Evolutionary conservation across 2,888 invertebrate genomes (phyloP).

Genomic region (Drymonia ruficornis): DNA sequence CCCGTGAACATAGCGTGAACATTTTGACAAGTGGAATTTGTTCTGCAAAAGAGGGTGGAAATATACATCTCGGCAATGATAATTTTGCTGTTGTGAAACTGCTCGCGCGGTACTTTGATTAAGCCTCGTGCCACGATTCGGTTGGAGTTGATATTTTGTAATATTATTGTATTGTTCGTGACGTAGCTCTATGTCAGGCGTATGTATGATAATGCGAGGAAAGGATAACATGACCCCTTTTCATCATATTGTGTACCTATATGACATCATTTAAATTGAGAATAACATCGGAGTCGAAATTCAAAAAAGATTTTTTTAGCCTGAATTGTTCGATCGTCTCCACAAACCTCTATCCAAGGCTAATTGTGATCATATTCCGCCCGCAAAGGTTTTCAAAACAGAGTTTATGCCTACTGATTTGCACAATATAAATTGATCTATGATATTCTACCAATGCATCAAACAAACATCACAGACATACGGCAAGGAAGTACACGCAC

Average conservation of each 20-base stretch:
- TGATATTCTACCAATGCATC: too few species aligned
- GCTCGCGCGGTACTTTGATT: slow-evolving; percentile 40
- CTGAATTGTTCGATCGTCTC: too few species aligned
- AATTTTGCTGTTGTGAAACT: slow-evolving; percentile 49
- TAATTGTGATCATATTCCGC: too few species aligned
- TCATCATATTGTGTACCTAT: background rate
- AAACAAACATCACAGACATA: slow-evolving; percentile 12
- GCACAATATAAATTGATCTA: too few species aligned
- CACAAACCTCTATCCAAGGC: too few species aligned
- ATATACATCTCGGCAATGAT: slow-evolving; percentile 55
- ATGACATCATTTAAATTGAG: too few species aligned
- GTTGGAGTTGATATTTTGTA: slow-evolving; percentile 16
- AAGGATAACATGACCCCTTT: background rate
- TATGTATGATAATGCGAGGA: background rate
- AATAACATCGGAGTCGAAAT: background rate
- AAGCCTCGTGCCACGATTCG: slow-evolving; percentile 20
- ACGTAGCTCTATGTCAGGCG: background rate
- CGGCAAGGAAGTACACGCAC: slow-evolving; percentile 38
- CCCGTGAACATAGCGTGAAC: slow-evolving; percentile 73
- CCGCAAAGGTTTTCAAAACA: too few species aligned
- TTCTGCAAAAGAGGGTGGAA: slow-evolving; percentile 63
- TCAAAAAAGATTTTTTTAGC: too few species aligned
- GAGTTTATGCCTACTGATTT: too few species aligned
- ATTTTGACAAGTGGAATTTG: slow-evolving; percentile 80
- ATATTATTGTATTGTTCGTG: background rate